Percentiles rank a stretch among this genome's conserved stretches.
Evolutionary conservation across 92 coral and sea anemone species (phyloP).

Genomic region (Meandrina meandrites): DNA sequence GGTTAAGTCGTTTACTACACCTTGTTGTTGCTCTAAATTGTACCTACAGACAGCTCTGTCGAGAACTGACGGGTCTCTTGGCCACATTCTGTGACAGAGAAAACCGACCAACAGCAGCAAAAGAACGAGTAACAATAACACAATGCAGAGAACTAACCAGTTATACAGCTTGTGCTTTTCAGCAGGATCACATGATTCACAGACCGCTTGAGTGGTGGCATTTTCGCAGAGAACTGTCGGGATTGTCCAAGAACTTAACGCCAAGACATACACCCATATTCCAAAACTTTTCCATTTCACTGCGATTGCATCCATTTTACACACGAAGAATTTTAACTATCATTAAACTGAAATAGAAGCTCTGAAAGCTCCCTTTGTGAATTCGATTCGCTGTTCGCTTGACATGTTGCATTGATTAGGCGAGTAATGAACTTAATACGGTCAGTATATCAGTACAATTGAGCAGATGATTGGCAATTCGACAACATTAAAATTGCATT

Average conservation of each 20-base stretch:
- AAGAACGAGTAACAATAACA: conserved; percentile 45
- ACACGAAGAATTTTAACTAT: not conserved
- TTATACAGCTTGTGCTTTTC: conserved; percentile 48
- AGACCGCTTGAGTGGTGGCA: conserved; percentile 5
- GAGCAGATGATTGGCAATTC: conserved; percentile 7
- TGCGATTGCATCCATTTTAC: not conserved
- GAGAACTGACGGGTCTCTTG: conserved; percentile 13
- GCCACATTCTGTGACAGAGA: conserved; percentile 62
- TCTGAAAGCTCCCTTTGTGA: not conserved
- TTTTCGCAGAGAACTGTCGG: conserved; percentile 12
- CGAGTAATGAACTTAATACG: conserved; percentile 16
- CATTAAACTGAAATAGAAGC: not conserved
- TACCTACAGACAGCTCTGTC: conserved; percentile 20
- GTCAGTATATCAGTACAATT: not conserved
- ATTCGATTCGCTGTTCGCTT: conserved; percentile 3
- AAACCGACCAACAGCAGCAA: conserved; percentile 58
- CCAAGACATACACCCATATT: not conserved
- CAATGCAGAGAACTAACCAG: conserved; percentile 54
- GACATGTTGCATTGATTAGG: conserved; percentile 17
- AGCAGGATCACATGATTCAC: conserved; percentile 19
- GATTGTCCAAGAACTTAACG: not conserved
- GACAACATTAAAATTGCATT: not conserved
- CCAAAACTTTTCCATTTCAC: not conserved
- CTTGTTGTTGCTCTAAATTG: conserved; percentile 13
- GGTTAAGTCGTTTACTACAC: not conserved